Evolutionary conservation across 2,113 vertebrate genomes (phyloP).

Genomic region (Eidolon helvum): DNA sequence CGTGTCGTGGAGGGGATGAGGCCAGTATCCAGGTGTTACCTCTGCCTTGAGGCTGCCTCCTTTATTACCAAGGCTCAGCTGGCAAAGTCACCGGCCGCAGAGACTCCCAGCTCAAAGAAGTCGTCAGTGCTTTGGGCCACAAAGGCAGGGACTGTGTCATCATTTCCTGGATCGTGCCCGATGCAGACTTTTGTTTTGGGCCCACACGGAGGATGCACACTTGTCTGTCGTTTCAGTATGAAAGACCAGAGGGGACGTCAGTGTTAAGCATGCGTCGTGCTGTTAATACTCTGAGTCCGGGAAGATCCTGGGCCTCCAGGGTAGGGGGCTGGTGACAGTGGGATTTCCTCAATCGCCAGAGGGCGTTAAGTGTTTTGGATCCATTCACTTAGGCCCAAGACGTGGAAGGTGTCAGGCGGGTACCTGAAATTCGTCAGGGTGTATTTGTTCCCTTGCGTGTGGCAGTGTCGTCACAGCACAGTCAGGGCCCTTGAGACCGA

Average conservation of each 20-base stretch:
- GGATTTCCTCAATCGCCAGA: neutral
- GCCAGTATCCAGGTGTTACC: rapidly evolving
- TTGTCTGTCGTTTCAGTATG: neutral
- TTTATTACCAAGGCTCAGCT: neutral
- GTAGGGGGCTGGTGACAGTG: neutral
- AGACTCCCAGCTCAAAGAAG: neutral
- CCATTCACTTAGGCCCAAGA: neutral
- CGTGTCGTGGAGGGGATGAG: neutral
- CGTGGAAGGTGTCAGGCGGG: neutral
- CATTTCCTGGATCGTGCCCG: neutral
- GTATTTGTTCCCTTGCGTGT: neutral
- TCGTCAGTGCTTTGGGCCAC: too few species aligned
- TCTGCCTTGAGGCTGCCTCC: neutral
- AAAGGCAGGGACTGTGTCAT: neutral
- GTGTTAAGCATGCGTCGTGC: neutral
- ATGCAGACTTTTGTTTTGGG: neutral
- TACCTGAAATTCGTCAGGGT: neutral
- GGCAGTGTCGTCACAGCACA: neutral
- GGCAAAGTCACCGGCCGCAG: neutral
- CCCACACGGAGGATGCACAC: neutral
- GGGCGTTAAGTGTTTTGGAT: neutral
- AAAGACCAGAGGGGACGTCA: neutral
- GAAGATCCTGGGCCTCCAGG: too few species aligned
- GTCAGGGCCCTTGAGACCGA: neutral
- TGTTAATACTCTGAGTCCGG: neutral